phyloP scores from a whole-genome alignment of 53 echinoderm and acorn worm genomes.

The Patiria pectinifera region DNA sequence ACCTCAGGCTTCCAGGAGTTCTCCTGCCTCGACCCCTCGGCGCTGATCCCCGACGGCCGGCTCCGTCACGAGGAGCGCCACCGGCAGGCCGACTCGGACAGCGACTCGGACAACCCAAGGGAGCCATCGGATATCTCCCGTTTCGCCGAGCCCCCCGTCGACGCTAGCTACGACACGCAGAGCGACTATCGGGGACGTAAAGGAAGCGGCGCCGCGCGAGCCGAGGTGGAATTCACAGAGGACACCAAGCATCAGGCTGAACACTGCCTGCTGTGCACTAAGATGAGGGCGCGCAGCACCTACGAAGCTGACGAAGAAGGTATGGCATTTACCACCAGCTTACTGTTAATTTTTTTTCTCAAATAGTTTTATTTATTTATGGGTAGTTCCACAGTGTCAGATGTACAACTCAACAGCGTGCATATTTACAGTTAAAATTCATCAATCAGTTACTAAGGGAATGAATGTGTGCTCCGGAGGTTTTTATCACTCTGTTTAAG shows the following conservation, averaged over 20 bases:
- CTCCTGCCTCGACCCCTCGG: conserved; percentile 68
- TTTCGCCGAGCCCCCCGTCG: conserved; percentile 18
- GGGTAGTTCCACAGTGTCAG: too few relatives aligned
- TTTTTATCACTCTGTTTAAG: too few relatives aligned
- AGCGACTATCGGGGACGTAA: conserved; percentile 48
- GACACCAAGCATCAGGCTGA: conserved; percentile 75
- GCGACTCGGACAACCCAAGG: conserved; percentile 1
- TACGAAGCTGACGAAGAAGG: conserved; percentile 40
- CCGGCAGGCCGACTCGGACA: conserved; percentile 18
- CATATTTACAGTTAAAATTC: too few relatives aligned
- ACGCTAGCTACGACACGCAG: conserved; percentile 19
- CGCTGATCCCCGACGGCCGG: conserved; percentile 52
- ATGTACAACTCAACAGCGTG: too few relatives aligned
- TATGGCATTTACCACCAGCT: not conserved
- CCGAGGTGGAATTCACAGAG: conserved; percentile 66
- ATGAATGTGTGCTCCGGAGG: too few relatives aligned
- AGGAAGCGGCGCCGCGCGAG: conserved; percentile 30
- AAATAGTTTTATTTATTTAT: too few relatives aligned
- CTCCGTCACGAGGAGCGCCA: conserved; percentile 30
- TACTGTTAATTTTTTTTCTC: too few relatives aligned
- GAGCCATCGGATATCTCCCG: conserved; percentile 27
- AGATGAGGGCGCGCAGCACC: conserved; percentile 66
- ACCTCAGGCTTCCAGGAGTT: conserved; percentile 79
- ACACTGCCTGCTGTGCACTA: conserved; percentile 83
- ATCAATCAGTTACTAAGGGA: too few relatives aligned